Conservation (phyloP, 2,888 invertebrate genomes). For the Blera fallax region DNA sequence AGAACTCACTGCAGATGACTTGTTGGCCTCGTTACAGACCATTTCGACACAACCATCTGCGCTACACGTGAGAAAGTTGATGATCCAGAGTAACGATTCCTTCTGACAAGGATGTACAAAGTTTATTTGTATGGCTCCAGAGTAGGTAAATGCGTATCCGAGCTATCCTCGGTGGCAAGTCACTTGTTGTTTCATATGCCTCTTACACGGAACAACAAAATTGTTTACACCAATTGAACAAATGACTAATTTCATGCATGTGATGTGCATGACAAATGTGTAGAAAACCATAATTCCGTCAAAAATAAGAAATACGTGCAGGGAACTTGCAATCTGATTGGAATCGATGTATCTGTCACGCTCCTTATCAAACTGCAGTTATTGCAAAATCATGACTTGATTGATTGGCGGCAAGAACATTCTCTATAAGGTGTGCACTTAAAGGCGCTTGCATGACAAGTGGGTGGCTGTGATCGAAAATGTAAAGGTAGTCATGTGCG, state of each 20-base stretch:
- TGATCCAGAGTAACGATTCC: too few species aligned
- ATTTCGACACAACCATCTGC: too few species aligned
- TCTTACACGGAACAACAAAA: too few species aligned
- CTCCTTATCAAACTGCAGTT: background rate
- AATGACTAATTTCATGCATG: background rate
- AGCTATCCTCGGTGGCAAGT: too few species aligned
- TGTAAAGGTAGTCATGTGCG: background rate
- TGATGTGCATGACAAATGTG: background rate
- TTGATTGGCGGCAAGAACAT: background rate
- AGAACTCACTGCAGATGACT: too few species aligned
- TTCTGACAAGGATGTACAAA: too few species aligned
- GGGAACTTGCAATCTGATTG: background rate
- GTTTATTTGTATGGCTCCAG: too few species aligned
- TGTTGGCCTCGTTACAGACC: too few species aligned
- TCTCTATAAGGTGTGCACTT: background rate
- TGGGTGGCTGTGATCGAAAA: background rate
- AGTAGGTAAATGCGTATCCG: too few species aligned
- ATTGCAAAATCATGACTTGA: background rate
- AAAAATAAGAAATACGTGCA: background rate
- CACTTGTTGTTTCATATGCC: too few species aligned
- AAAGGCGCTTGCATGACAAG: background rate
- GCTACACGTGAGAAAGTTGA: too few species aligned
- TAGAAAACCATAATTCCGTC: background rate
- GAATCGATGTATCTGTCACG: conserved; percentile 1
- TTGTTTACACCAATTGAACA: background rate